Evolutionary conservation across 2,888 invertebrate species (phyloP), one percentile per base, ranked within the genome.

Genomic region (Tigriopus californicus): DNA sequence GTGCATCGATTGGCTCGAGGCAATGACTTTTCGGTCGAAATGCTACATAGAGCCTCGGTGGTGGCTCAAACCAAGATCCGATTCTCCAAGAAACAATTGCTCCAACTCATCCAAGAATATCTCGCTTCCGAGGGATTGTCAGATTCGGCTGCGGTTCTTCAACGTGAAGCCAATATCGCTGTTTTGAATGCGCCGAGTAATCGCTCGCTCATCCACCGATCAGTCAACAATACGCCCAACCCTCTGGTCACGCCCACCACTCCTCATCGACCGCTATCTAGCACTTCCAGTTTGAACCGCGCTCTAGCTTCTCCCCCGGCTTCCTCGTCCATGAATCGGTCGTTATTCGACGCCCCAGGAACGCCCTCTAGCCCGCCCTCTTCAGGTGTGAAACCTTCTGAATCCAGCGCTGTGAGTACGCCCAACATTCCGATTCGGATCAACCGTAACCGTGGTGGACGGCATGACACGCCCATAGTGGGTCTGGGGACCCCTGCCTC

Each of bases 41-140:
- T 60, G 51, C 52, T 64, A 13, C 61, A 62, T 52, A 58, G 62
- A 82, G 86, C 92, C 1, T 90, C 90, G 72, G 88, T 97, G 49
- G 91, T 97, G 0, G 92, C 94, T 0, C 91, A 94, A 72, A 97
- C 97, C 0, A 82, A 85, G 63, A 95, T 98, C 62, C 84, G 84
- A 67, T 98, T 87, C 76, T 90, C 94, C 71, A 89, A 91, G 70
- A 81, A 84, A 49, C 94, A 98, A 71, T 74, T 98, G 41, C 79
- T 91, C 65, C 88, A 91, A 70, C 74, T 98, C 12, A 91, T 98
- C 52, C 82, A 88, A 67, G 83, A 87, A 60, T 92, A 95, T 74
- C 75, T 97, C 58, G 69, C 79, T 41, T 78, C 80, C 2, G 82
- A 64, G 66, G 92, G 87, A 0, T 76, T 85, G 55, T 61, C 68